Conservation (phyloP, 2,888 invertebrate species). For the Fragum fragum region DNA sequence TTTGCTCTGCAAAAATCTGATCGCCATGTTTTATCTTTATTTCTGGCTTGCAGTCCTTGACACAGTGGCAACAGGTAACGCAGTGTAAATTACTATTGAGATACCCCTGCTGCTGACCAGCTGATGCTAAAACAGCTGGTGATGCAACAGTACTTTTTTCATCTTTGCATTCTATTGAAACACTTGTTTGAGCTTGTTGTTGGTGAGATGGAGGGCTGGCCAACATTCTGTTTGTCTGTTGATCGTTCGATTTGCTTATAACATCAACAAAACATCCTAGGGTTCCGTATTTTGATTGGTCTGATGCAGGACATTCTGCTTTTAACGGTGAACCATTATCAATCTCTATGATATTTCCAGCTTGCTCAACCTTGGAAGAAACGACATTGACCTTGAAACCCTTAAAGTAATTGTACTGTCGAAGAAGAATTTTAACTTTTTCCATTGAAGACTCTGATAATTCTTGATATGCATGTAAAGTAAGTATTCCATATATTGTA, state of each 20-base stretch:
- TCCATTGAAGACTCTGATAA: not conserved
- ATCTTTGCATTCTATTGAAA: not conserved
- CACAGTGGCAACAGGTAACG: slow-evolving; percentile 14
- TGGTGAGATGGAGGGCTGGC: not conserved
- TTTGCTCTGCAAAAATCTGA: not conserved
- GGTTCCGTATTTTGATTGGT: not conserved
- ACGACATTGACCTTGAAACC: slow-evolving; percentile 5
- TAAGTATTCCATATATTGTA: slow-evolving; percentile 14
- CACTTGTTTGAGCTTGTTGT: not conserved
- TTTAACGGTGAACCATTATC: not conserved
- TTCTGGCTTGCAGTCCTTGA: not conserved
- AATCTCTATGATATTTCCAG: not conserved
- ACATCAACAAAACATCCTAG: slow-evolving; percentile 16
- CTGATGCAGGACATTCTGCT: not conserved
- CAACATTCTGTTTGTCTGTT: not conserved
- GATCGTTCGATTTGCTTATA: not conserved
- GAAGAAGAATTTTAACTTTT: not conserved
- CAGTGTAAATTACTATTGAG: not conserved
- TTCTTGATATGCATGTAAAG: not conserved
- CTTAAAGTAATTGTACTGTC: slow-evolving; percentile 4
- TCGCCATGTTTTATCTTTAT: not conserved
- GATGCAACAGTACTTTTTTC: not conserved
- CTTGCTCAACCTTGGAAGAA: not conserved
- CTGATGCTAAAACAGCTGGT: not conserved
- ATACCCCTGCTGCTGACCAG: not conserved